These are phyloP conservation scores for Crotophaga sulcirostris DNA, from an alignment of 2,113 vertebrate genomes.

Conservation along the genomic window DNA sequence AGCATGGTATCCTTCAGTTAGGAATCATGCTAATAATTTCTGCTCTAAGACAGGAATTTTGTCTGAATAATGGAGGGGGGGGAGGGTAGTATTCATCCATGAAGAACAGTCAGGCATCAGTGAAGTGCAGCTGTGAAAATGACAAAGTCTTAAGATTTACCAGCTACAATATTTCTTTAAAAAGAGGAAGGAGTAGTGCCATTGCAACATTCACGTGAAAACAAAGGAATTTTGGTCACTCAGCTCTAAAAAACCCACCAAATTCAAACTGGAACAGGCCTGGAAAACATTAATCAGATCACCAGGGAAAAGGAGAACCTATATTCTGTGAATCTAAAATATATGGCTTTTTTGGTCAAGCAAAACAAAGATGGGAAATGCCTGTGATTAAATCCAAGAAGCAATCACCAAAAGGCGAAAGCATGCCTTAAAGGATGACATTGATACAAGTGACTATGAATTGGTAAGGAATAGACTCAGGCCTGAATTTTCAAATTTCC, in stretches of 20 bases:
- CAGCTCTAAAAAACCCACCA: accelerated
- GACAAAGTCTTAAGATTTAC: not conserved
- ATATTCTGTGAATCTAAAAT: not conserved
- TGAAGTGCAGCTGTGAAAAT: not conserved
- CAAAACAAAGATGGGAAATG: not conserved
- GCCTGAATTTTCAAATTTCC: not conserved
- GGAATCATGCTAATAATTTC: not conserved
- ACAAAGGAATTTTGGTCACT: not conserved
- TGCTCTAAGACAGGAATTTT: not conserved
- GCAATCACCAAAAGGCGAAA: not conserved
- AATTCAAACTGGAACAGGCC: not conserved
- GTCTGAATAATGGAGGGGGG: not conserved
- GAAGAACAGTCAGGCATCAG: not conserved
- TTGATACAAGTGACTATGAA: not conserved
- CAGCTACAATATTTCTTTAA: not conserved
- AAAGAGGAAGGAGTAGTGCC: not conserved
- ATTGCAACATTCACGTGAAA: not conserved
- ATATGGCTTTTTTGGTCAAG: not conserved
- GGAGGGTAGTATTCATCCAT: not conserved
- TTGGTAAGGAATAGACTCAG: not conserved
- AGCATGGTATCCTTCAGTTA: not conserved
- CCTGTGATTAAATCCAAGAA: not conserved
- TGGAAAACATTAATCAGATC: not conserved
- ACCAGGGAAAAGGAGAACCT: not conserved
- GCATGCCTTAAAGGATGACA: not conserved